phyloP scores from a whole-genome alignment of 1,140 invertebrate genomes.

The Ostrea denselamellosa region DNA sequence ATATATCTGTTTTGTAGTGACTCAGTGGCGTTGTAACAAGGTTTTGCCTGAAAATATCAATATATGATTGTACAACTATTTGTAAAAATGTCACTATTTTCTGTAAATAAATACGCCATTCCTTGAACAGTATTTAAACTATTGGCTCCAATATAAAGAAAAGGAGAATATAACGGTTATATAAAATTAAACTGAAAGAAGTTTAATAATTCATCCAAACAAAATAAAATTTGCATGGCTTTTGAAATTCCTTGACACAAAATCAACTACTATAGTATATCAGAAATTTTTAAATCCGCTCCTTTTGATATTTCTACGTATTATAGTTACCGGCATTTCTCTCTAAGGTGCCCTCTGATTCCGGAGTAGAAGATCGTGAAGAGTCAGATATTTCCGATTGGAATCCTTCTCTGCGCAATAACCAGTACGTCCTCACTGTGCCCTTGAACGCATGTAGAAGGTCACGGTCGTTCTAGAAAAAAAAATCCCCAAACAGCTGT shows the following conservation, averaged over 20 bases:
- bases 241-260: no score
- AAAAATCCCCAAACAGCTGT: neutral
- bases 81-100: neutral
- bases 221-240: no score
- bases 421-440: constrained; percentile 51
- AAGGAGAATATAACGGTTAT: no score
- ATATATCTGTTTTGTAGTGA: neutral
- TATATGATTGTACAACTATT: neutral
- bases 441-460: constrained; percentile 40
- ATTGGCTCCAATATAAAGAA: no score
- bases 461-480: constrained; percentile 47
- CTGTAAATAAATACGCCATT: neutral
- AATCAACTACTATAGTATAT: no score
- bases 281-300: neutral
- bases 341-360: constrained; percentile 9
- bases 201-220: no score
- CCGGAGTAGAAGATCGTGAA: constrained; percentile 2
- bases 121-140: neutral
- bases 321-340: constrained; percentile 6
- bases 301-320: neutral
- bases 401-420: constrained; percentile 24
- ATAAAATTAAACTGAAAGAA: no score
- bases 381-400: constrained; percentile 35
- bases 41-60: constrained; percentile 5
- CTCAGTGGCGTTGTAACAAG: neutral